A percentile compares a stretch with the other conserved stretches of the same genome.
phyloP scores from a whole-genome alignment of 2,888 invertebrate genomes.

The Thymelicus lineola region DNA sequence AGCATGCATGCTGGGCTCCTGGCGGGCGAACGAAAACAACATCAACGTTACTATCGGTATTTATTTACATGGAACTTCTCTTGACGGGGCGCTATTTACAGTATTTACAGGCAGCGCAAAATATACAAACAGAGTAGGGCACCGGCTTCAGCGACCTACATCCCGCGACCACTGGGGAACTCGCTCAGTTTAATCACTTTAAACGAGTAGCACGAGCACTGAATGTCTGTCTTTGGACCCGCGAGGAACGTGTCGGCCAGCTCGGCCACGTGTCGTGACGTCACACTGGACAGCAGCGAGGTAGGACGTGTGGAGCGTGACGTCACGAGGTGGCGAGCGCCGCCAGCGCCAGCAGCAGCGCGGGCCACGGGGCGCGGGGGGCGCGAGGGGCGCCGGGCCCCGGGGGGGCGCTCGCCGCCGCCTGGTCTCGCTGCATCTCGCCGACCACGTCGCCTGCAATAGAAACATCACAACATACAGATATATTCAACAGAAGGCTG shows the following conservation, averaged over 20 bases:
- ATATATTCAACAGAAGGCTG: too few relatives aligned
- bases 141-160: too few relatives aligned
- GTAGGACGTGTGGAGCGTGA: neutral
- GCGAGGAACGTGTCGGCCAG: too few relatives aligned
- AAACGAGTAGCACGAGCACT: too few relatives aligned
- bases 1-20: too few relatives aligned
- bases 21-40: conserved; percentile 27
- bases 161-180: too few relatives aligned
- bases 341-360: conserved; percentile 23
- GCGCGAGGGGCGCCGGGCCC: conserved; percentile 1
- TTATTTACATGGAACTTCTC: conserved; percentile 43
- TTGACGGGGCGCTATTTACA: conserved; percentile 42
- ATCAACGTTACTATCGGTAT: conserved; percentile 26
- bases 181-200: too few relatives aligned
- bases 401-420: conserved; percentile 46
- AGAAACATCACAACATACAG: too few relatives aligned
- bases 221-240: too few relatives aligned
- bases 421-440: conserved; percentile 88
- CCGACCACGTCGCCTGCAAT: conserved; percentile 79
- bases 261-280: too few relatives aligned
- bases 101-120: conserved; percentile 41
- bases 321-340: conserved; percentile 39
- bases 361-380: conserved; percentile 16
- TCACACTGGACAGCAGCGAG: too few relatives aligned
- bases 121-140: conserved; percentile 30